These are phyloP conservation scores for Scotopteryx bipunctaria DNA, from an alignment of 2,888 invertebrate species.

Conservation along the genomic window DNA sequence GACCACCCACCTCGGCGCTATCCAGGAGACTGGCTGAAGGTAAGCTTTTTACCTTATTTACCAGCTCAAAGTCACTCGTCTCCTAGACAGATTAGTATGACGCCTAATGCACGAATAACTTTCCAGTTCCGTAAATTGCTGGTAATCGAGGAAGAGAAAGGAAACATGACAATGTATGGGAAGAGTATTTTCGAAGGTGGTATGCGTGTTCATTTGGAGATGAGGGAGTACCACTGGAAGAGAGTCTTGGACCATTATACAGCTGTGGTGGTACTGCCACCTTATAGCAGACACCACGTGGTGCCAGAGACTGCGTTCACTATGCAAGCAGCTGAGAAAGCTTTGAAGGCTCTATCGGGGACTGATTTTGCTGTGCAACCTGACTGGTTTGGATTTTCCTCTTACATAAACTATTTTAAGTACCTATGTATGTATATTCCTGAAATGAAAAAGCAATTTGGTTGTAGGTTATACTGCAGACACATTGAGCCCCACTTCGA, in stretches of 20 bases:
- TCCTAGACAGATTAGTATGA: not conserved
- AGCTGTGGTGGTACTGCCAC: slow-evolving; percentile 63
- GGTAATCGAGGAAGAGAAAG: slow-evolving; percentile 56
- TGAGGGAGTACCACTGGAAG: slow-evolving; percentile 68
- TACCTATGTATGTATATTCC: not conserved
- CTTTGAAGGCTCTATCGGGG: slow-evolving; percentile 56
- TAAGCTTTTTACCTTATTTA: slow-evolving; percentile 33
- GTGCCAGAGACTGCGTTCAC: slow-evolving; percentile 58
- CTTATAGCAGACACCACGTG: slow-evolving; percentile 54
- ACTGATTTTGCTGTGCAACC: slow-evolving; percentile 70
- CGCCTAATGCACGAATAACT: not conserved
- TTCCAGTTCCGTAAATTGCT: slow-evolving; percentile 63
- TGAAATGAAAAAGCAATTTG: not conserved
- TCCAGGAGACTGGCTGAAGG: slow-evolving; percentile 68
- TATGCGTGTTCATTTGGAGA: slow-evolving; percentile 61
- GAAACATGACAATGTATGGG: slow-evolving; percentile 57
- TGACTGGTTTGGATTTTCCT: slow-evolving; percentile 58
- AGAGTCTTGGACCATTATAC: slow-evolving; percentile 71
- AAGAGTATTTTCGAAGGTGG: slow-evolving; percentile 68
- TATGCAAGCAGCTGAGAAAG: slow-evolving; percentile 59
- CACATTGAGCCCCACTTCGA: slow-evolving; percentile 71
- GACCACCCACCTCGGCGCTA: slow-evolving; percentile 62
- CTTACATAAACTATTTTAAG: not conserved
- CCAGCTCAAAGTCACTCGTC: not conserved
- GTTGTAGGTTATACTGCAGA: slow-evolving; percentile 69